These are phyloP conservation scores for Nomada ferruginata DNA, from an alignment of 2,888 invertebrate species.

Conservation along the genomic window DNA sequence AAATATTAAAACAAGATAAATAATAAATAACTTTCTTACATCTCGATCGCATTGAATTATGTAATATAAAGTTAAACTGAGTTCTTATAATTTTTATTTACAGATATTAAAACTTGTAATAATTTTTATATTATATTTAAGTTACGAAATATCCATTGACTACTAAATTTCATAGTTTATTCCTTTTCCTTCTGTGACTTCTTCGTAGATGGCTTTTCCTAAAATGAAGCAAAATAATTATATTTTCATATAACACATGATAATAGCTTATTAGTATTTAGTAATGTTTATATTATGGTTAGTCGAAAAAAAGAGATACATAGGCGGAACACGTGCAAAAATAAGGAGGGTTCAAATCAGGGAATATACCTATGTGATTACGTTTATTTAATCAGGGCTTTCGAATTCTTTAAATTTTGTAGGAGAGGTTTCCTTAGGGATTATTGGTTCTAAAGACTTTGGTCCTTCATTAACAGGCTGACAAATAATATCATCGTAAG, in stretches of 20 bases:
- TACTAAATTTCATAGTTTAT: conserved; percentile 11
- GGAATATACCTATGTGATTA: conserved; percentile 49
- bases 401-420: conserved; percentile 26
- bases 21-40: background rate
- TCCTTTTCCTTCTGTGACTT: conserved; percentile 35
- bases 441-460: conserved; percentile 29
- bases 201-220: conserved; percentile 33
- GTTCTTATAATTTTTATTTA: conserved; percentile 35
- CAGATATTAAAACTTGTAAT: conserved; percentile 11
- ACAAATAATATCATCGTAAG: conserved; percentile 27
- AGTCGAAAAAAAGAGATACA: background rate
- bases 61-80: background rate
- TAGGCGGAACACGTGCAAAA: background rate
- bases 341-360: background rate
- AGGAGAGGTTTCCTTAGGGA: conserved; percentile 21
- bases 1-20: background rate
- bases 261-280: background rate
- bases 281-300: background rate
- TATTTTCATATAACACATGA: background rate
- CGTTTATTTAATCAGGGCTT: conserved; percentile 21
- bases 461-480: conserved; percentile 32
- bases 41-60: background rate
- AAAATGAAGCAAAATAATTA: conserved; percentile 37
- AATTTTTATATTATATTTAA: conserved; percentile 25
- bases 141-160: conserved; percentile 33